phyloP scores from a whole-genome alignment of 2,113 vertebrate genomes.

The Alligator mississippiensis region DNA sequence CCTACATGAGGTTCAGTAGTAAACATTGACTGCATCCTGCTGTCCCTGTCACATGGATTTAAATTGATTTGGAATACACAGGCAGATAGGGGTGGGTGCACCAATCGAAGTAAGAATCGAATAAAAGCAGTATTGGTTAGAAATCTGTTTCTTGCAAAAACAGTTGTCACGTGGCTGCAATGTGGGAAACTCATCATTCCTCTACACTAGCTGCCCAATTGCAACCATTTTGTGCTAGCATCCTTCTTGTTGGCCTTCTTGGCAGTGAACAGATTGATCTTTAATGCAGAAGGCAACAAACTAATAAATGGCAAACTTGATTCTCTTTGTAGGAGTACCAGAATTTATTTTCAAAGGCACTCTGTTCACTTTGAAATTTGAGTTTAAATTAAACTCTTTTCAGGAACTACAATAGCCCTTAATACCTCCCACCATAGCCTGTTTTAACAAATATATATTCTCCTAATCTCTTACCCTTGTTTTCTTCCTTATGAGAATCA shows the following conservation, averaged over 20 bases:
- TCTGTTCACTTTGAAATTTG: background rate
- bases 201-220: background rate
- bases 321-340: background rate
- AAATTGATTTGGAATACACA: background rate
- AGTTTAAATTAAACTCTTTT: background rate
- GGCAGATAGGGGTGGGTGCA: background rate
- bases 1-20: background rate
- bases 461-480: background rate
- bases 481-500: background rate
- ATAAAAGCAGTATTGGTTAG: background rate
- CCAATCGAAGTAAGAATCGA: background rate
- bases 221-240: background rate
- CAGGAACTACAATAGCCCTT: background rate
- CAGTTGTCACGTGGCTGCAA: background rate
- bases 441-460: background rate
- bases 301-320: background rate
- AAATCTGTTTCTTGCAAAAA: background rate
- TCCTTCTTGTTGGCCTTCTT: background rate
- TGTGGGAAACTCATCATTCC: background rate
- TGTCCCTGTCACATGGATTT: background rate
- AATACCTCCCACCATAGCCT: background rate
- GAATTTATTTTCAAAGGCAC: background rate
- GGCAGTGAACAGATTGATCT: background rate
- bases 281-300: background rate
- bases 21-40: background rate